Evolutionary conservation across 1,140 invertebrate species (phyloP), one percentile per base, ranked within the genome.

Genomic region (Drosophila pruinosa): DNA sequence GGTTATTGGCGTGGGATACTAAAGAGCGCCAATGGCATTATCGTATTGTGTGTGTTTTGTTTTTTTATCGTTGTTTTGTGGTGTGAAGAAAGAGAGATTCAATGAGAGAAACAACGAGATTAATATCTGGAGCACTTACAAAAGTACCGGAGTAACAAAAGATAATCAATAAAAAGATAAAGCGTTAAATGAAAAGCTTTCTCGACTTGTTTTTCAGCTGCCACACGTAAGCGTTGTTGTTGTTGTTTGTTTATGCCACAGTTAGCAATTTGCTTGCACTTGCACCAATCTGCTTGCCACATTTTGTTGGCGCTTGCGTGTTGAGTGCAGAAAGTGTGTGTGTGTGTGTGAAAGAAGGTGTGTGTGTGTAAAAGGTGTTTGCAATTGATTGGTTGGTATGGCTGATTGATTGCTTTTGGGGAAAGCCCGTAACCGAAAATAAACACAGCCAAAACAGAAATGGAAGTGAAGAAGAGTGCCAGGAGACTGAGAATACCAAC

Each of bases 1-100:
- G 92, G 94, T 95, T 93, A 95, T 95, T 90, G 95, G 95, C 93
- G 95, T 95, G 83, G 95, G 94, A 93, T 95, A 96, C 95, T 96
- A 93, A 12, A 68, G 12, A 50, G 39, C 38, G 64, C 59, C 70
- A 21, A 41, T 3, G 4, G 50, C 31, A 65, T 26, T 24, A 24
- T 24, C 43, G 56, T 61, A 48, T 61, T 50, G 12, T 63, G 43
- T 58, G 2, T 34, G 7, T 34, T 34, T n/a, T 28, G 31, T 74
- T 17, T 39, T 62, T 54, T 64, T 61, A 2, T 41, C n/a, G n/a
- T n/a, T n/a, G n/a, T 38, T 57, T 17, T 47, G 17, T 63, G 12
- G 39, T 47, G 68, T 63, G 47, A 65, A 65, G 61, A 26, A 88
- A 78, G 41, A 80, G 57, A 81, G 71, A 75, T 89, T 69, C 53